phyloP scores from a whole-genome alignment of 2,888 invertebrate species.

The Xylocampa areola region DNA sequence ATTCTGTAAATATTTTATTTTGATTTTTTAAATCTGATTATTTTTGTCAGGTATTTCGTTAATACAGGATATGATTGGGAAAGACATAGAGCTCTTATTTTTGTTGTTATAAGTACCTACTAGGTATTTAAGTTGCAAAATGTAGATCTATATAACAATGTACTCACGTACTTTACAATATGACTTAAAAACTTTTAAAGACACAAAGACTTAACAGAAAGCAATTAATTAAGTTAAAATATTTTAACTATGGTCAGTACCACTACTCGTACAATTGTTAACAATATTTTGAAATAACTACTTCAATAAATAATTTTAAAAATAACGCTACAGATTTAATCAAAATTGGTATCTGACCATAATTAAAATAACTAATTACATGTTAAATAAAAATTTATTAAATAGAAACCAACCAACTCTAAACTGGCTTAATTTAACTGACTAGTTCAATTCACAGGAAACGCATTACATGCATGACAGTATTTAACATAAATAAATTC shows the following conservation, averaged over 20 bases:
- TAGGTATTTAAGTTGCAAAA: conserved; percentile 56
- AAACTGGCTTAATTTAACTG: conserved; percentile 47
- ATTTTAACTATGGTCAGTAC: conserved; percentile 44
- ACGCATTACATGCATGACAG: conserved; percentile 59
- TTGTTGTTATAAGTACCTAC: conserved; percentile 43
- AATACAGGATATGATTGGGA: conserved; percentile 81
- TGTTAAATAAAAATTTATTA: conserved; percentile 47
- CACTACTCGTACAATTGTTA: conserved; percentile 12
- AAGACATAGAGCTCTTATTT: conserved; percentile 46
- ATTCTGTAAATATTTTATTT: conserved; percentile 80
- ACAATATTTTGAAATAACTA: conserved; percentile 46
- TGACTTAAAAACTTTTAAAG: conserved; percentile 46
- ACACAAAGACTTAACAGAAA: conserved; percentile 55
- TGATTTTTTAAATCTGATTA: conserved; percentile 71
- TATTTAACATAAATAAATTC: conserved; percentile 27
- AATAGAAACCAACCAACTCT: conserved; percentile 33
- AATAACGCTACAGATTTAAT: conserved; percentile 51
- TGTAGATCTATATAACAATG: conserved; percentile 58
- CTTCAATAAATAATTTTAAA: conserved; percentile 37
- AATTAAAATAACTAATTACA: conserved; percentile 39
- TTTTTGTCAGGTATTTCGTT: conserved; percentile 86
- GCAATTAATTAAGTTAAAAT: conserved; percentile 45
- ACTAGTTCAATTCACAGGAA: conserved; percentile 62
- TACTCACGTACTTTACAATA: conserved; percentile 54
- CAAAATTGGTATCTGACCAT: conserved; percentile 33